Evolutionary conservation across 2,888 invertebrate genomes (phyloP).

Genomic region (Junonia oenone): DNA sequence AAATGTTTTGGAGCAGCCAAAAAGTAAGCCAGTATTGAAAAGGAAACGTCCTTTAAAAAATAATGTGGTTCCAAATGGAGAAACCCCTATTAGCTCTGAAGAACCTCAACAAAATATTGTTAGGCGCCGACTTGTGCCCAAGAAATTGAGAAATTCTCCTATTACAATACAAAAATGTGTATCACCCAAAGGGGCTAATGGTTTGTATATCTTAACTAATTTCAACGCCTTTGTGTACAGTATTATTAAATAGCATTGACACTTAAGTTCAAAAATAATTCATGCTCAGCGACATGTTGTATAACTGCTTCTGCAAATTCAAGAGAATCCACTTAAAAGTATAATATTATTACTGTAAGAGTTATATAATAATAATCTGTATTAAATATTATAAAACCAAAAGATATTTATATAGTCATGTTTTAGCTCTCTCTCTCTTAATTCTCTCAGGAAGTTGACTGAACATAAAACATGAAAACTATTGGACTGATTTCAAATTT

Average conservation of each 20-base stretch:
- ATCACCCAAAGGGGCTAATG: not conserved
- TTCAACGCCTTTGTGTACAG: not conserved
- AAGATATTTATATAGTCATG: too few species aligned
- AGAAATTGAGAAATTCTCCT: not conserved
- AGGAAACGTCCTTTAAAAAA: constrained; percentile 5
- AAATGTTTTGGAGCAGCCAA: not conserved
- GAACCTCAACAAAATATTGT: not conserved
- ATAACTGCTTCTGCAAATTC: too few species aligned
- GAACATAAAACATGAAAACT: too few species aligned
- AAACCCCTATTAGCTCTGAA: not conserved
- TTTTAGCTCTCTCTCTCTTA: too few species aligned
- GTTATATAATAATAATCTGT: too few species aligned
- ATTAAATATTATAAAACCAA: too few species aligned
- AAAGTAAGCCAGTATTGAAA: constrained; percentile 10
- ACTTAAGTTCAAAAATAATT: not conserved
- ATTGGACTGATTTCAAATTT: too few species aligned
- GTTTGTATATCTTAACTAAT: not conserved
- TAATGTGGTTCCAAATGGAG: constrained; percentile 12
- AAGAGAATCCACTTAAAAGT: too few species aligned
- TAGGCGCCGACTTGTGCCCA: not conserved
- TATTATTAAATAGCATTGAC: not conserved
- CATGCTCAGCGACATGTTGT: too few species aligned
- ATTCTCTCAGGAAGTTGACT: too few species aligned
- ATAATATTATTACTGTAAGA: too few species aligned
- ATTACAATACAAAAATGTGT: not conserved